Base-by-base conservation (phyloP, 1,140 invertebrate genomes). In the Euura lappo region DNA sequence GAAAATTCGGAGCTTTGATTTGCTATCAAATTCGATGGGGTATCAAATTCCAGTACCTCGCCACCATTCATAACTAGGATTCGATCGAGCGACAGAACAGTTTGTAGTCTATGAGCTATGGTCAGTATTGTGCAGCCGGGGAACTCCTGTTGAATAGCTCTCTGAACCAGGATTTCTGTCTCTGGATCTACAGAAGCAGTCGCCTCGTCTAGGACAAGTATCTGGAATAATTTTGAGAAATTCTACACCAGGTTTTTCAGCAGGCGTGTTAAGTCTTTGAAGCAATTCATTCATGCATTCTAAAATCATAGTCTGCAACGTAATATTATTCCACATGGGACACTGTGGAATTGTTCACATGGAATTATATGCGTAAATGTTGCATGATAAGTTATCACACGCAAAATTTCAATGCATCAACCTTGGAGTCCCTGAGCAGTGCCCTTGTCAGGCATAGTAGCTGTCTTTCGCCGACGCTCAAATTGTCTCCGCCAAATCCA, bases 141-240 rank as follows among this genome's bases (percentile, higher is more conserved):
- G 70, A 90, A 89, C 72, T 87, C 85, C 2, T 83, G 77, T 68
- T 85, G 76, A 67, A 90, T 85, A 4, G 87, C 86, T 42, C 75
- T 80, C 45, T 89, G 84, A 42, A 89, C 81, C 3, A 83, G 73
- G 10, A 76, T 72, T 74, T 88, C 87, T 1, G 88, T 88, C 77
- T 88, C 84, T 4, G 83, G 85, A 83, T 93, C 92, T 4, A 93
- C 88, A 6, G 90, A 85, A 46, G 91, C 91, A 2, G 92, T 93
- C 3, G 93, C 92, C 85, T 94, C 93, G 80, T 94, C 93, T 45
- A 94, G 74, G 13, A 94, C 80, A 11, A 94, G 75, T 70, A 94
- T 86, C 86, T 89, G 46, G 74, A 79, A 81, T 79, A 68, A 79
- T 71, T 28, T 28, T 28, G 28, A 28, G 28, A 28, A 28, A 28